Evolutionary conservation across 2,113 vertebrate genomes (phyloP).

Genomic region (Brachirus orientalis): DNA sequence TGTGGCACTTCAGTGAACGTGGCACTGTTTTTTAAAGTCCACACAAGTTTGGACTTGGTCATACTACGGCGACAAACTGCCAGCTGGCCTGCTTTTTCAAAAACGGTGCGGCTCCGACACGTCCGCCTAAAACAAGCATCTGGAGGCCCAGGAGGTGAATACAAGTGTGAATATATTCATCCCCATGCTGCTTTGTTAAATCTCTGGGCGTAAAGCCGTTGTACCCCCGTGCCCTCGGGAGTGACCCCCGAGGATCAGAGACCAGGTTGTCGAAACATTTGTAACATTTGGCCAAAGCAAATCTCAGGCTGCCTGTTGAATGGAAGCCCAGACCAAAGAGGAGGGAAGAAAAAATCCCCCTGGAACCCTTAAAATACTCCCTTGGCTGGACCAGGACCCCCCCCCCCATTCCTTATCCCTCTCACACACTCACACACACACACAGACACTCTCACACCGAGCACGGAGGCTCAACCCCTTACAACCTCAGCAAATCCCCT

Average conservation of each 20-base stretch:
- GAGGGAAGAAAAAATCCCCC: conserved; percentile 49
- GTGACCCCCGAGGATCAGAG: conserved; percentile 83
- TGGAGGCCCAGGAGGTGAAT: conserved; percentile 69
- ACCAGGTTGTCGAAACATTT: conserved; percentile 89
- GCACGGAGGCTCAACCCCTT: conserved; percentile 78
- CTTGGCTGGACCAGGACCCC: conserved; percentile 47
- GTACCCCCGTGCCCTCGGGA: conserved; percentile 64
- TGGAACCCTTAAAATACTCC: conserved; percentile 74
- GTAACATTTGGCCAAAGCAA: conserved; percentile 87
- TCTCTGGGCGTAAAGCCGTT: conserved; percentile 67
- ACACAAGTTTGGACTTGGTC: conserved; percentile 24
- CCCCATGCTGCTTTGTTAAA: conserved; percentile 78
- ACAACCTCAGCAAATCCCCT: conserved; percentile 85
- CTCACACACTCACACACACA: conserved; percentile 59
- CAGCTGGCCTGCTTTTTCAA: conserved; percentile 64
- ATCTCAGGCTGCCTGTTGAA: conserved; percentile 81
- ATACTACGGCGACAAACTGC: conserved; percentile 26
- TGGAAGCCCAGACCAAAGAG: conserved; percentile 70
- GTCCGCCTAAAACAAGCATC: conserved; percentile 71
- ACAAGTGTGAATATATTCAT: conserved; percentile 79
- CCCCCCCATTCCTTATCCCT: conserved; percentile 64
- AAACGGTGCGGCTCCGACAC: conserved; percentile 29
- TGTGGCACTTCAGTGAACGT: conserved; percentile 46
- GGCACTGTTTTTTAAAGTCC: conserved; percentile 41
- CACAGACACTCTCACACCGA: conserved; percentile 51